Percentiles rank a stretch among this genome's conserved stretches.
Conservation (phyloP, 2,797 vertebrate species). For the Centroberyx gerrardi region DNA sequence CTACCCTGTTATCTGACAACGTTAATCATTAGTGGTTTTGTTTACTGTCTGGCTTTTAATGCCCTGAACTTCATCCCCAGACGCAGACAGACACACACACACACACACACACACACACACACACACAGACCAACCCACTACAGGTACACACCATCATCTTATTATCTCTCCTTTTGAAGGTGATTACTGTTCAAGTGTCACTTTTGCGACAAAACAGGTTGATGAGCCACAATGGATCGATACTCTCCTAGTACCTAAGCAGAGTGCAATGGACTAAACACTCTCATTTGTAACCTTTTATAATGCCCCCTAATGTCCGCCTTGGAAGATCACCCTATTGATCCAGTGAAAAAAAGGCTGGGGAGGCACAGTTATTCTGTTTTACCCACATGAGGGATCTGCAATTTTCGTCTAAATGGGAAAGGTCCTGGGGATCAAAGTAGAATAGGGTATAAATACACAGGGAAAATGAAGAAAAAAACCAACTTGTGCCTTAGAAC, state of each 20-base stretch:
- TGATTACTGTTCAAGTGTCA: conserved; percentile 78
- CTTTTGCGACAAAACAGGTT: conserved; percentile 77
- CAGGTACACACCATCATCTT: conserved; percentile 48
- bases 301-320: conserved; percentile 73
- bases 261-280: conserved; percentile 75
- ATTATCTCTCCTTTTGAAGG: conserved; percentile 63
- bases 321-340: conserved; percentile 79
- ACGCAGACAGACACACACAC: conserved; percentile 2
- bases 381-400: conserved; percentile 67
- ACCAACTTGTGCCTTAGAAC: conserved; percentile 37
- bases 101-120: conserved; percentile 12
- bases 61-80: background rate
- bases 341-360: conserved; percentile 67
- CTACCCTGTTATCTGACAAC: background rate
- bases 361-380: conserved; percentile 64
- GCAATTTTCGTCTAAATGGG: conserved; percentile 66
- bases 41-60: conserved; percentile 8
- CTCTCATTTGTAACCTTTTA: conserved; percentile 80
- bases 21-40: conserved; percentile 33
- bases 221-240: conserved; percentile 78
- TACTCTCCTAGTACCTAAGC: conserved; percentile 70
- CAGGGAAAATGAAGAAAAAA: conserved; percentile 22
- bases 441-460: conserved; percentile 55
- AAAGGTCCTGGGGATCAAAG: conserved; percentile 61
- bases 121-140: conserved; percentile 3